Conservation (phyloP, 2,888 invertebrate genomes). For the Zhengitettix transpicula region DNA sequence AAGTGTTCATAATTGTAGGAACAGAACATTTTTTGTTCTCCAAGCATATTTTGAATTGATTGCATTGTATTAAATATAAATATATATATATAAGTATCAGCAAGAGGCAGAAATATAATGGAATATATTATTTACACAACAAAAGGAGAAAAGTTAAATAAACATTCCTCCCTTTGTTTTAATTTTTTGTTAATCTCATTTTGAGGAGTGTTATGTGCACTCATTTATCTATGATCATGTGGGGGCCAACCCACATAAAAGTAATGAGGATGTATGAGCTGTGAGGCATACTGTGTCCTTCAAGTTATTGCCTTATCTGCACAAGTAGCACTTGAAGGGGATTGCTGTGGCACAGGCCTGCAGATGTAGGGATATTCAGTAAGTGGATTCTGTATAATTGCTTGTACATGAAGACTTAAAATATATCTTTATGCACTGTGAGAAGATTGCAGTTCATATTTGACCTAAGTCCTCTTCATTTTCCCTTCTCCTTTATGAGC, state of each 20-base stretch:
- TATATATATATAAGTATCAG: background rate
- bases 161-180: slow-evolving; percentile 8
- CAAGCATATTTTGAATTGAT: slow-evolving; percentile 5
- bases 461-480: background rate
- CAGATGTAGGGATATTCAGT: slow-evolving; percentile 26
- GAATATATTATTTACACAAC: background rate
- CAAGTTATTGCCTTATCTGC: slow-evolving; percentile 13
- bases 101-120: slow-evolving; percentile 1
- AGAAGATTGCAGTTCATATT: background rate
- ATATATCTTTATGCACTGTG: slow-evolving; percentile 60
- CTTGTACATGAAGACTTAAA: slow-evolving; percentile 63
- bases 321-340: slow-evolving; percentile 12
- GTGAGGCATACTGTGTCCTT: slow-evolving; percentile 9
- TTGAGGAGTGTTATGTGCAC: slow-evolving; percentile 4
- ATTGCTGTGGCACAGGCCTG: slow-evolving; percentile 7
- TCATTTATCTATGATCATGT: slow-evolving; percentile 1
- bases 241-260: background rate
- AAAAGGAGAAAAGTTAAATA: slow-evolving; percentile 5
- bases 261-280: slow-evolving; percentile 1
- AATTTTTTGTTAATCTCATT: slow-evolving; percentile 7
- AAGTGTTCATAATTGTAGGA: slow-evolving; percentile 19
- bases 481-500: background rate
- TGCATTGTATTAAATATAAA: background rate
- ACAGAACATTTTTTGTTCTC: slow-evolving; percentile 8
- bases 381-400: slow-evolving; percentile 47